These are phyloP conservation scores for Callospermophilus lateralis DNA, from an alignment of 2,113 vertebrate species.

Conservation along the genomic window DNA sequence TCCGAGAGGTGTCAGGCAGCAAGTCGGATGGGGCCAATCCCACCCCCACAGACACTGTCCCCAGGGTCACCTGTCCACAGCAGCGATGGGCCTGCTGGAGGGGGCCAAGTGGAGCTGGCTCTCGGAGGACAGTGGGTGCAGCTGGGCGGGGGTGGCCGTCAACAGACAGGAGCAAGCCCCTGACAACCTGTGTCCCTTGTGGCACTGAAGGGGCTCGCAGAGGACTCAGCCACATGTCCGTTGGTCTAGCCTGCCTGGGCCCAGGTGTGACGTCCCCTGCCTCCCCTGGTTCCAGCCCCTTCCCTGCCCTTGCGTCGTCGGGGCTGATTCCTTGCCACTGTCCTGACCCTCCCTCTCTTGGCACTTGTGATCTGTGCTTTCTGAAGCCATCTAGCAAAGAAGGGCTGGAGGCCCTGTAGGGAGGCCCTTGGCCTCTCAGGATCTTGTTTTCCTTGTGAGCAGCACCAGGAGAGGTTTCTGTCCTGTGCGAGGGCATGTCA, in stretches of 20 bases:
- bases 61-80: background rate
- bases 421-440: background rate
- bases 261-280: background rate
- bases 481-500: accelerated
- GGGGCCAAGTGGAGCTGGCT: background rate
- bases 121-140: background rate
- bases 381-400: background rate
- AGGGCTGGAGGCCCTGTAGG: background rate
- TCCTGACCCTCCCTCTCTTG: background rate
- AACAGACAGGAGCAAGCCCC: background rate
- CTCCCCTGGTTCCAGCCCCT: background rate
- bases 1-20: background rate
- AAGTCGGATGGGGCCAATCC: background rate
- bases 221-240: background rate
- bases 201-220: background rate
- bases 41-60: too few relatives aligned
- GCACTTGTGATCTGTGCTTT: background rate
- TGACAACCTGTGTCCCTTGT: accelerated
- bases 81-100: background rate
- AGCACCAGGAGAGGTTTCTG: background rate
- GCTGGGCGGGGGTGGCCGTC: background rate
- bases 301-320: too few relatives aligned
- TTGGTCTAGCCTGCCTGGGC: background rate
- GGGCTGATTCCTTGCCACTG: accelerated
- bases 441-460: background rate